A percentile compares a stretch with the other conserved stretches of the same genome.
Evolutionary conservation across 2,888 invertebrate species (phyloP).

Genomic region (Macrostomum cliftonense): DNA sequence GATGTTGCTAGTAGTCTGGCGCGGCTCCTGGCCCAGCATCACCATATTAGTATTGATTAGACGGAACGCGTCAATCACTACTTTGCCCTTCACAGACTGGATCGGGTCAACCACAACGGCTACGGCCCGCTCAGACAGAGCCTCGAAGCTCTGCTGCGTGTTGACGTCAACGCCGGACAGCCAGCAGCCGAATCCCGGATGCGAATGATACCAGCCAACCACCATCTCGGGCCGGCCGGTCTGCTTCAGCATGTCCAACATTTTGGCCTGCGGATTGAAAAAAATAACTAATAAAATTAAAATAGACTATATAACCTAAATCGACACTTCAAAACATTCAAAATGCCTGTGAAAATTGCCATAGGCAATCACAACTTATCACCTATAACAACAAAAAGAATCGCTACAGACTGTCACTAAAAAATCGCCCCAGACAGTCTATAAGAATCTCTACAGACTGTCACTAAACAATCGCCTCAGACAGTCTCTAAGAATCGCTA

Average conservation of each 20-base stretch:
- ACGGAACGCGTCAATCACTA: slow-evolving; percentile 13
- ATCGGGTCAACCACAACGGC: slow-evolving; percentile 99
- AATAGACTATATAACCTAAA: too few relatives aligned
- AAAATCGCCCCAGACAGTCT: too few relatives aligned
- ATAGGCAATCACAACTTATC: too few relatives aligned
- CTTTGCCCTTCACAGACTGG: slow-evolving; percentile 81
- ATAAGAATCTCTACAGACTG: too few relatives aligned
- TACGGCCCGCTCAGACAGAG: slow-evolving; percentile 85
- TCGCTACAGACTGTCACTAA: too few relatives aligned
- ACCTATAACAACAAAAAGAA: too few relatives aligned
- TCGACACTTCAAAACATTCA: too few relatives aligned
- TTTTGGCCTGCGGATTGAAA: slow-evolving; percentile 59
- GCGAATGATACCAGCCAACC: slow-evolving; percentile 91
- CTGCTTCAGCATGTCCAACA: slow-evolving; percentile 90
- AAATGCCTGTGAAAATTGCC: too few relatives aligned
- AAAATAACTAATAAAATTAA: too few relatives aligned
- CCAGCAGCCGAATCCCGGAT: slow-evolving; percentile 99
- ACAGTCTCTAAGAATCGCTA: too few relatives aligned
- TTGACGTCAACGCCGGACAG: slow-evolving; percentile 93
- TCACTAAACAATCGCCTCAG: too few relatives aligned
- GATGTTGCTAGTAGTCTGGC: slow-evolving; percentile 93
- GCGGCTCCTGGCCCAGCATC: slow-evolving; percentile 90
- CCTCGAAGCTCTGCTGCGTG: slow-evolving; percentile 97
- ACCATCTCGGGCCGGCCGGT: slow-evolving; percentile 98
- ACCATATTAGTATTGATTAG: slow-evolving; percentile 96